These are phyloP conservation scores for Paracanthobrama guichenoti DNA, from an alignment of 2,113 vertebrate species.

Conservation along the genomic window DNA sequence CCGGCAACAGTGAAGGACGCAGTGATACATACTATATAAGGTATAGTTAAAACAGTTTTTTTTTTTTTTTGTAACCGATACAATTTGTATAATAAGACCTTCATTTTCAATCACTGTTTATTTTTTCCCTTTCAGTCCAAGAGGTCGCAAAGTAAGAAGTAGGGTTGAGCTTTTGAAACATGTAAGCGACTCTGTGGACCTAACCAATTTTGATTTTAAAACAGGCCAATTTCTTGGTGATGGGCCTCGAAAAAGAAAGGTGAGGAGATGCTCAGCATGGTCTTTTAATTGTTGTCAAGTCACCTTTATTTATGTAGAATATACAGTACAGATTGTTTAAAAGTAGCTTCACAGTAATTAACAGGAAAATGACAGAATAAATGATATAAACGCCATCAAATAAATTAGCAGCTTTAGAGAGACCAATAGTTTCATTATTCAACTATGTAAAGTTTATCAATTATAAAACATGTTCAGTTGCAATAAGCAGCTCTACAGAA, in stretches of 20 bases:
- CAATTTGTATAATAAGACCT: neutral
- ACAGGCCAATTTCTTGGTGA: constrained; percentile 73
- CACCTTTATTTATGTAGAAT: too few relatives aligned
- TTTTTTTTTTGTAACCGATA: neutral
- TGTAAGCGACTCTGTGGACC: constrained; percentile 72
- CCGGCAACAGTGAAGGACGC: constrained; percentile 80
- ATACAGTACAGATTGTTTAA: too few relatives aligned
- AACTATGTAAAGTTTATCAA: too few relatives aligned
- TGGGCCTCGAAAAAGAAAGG: constrained; percentile 45
- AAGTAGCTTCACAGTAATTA: too few relatives aligned
- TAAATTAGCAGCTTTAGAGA: too few relatives aligned
- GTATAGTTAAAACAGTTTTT: constrained; percentile 62
- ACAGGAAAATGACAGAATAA: too few relatives aligned
- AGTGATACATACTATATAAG: constrained; percentile 87
- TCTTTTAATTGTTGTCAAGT: neutral
- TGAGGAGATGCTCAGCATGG: constrained; percentile 49
- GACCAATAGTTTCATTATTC: too few relatives aligned
- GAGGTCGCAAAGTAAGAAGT: constrained; percentile 82
- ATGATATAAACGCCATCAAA: too few relatives aligned
- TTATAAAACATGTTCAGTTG: too few relatives aligned
- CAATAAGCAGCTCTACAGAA: too few relatives aligned
- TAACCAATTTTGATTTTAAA: constrained; percentile 84
- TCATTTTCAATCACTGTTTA: neutral
- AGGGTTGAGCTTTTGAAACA: constrained; percentile 81
- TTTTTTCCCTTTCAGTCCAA: constrained; percentile 71